These are phyloP conservation scores for Echinarachnius parma DNA, from an alignment of 53 echinoderm and acorn worm species.

Conservation along the genomic window DNA sequence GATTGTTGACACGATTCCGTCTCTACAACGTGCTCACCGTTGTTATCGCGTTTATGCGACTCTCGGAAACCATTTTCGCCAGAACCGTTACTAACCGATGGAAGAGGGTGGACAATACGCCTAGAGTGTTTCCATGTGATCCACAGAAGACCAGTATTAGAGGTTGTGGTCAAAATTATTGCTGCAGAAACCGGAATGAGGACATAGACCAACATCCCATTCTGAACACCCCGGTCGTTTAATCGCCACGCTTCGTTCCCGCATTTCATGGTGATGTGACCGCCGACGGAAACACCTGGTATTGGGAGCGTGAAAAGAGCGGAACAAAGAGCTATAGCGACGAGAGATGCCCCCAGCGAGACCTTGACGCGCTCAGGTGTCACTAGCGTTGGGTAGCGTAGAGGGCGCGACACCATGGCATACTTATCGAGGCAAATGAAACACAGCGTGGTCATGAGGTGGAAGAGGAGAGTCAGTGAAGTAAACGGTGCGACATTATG, in stretches of 20 bases:
- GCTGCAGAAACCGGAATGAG: not conserved
- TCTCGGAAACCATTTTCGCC: too few relatives aligned
- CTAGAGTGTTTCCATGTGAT: slow-evolving; percentile 17
- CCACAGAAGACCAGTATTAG: slow-evolving; percentile 19
- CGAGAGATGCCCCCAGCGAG: not conserved
- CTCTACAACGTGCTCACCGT: too few relatives aligned
- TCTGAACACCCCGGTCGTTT: too few relatives aligned
- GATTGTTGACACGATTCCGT: too few relatives aligned
- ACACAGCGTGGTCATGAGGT: slow-evolving; percentile 10
- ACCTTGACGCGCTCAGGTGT: slow-evolving; percentile 1
- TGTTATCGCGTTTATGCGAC: too few relatives aligned
- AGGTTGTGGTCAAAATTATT: slow-evolving; percentile 1
- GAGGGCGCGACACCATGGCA: slow-evolving; percentile 27
- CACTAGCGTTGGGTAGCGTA: slow-evolving; percentile 11
- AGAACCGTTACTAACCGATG: too few relatives aligned
- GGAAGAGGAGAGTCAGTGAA: not conserved
- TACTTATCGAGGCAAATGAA: slow-evolving; percentile 30
- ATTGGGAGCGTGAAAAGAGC: slow-evolving; percentile 18
- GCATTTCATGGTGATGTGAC: not conserved
- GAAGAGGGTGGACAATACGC: slow-evolving; percentile 7
- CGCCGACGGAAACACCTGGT: not conserved
- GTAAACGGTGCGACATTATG: not conserved
- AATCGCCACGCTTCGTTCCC: too few relatives aligned
- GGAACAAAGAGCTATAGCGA: not conserved
- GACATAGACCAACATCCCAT: not conserved